These are phyloP conservation scores for Mesembrinibis cayennensis DNA, from an alignment of 2,113 vertebrate genomes.

Conservation along the genomic window DNA sequence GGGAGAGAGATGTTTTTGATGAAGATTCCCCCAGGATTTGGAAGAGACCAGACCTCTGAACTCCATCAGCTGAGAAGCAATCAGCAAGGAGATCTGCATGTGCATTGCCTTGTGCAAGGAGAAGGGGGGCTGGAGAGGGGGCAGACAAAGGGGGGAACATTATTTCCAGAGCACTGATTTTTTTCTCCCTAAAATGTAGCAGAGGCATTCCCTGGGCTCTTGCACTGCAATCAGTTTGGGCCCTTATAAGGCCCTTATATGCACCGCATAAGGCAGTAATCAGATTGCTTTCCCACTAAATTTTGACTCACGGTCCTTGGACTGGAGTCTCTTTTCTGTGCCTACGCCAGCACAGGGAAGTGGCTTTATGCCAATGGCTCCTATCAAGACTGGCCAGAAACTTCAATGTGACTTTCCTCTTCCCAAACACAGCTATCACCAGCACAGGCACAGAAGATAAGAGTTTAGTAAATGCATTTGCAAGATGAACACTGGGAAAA, in stretches of 20 bases:
- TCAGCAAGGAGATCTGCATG: not conserved
- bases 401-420: constrained; percentile 73
- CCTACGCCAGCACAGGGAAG: not conserved
- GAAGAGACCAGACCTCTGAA: not conserved
- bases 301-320: not conserved
- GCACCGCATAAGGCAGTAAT: fast-evolving
- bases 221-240: not conserved
- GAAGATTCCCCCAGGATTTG: not conserved
- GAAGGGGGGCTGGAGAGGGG: not conserved
- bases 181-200: not conserved
- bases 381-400: constrained; percentile 28
- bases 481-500: not conserved
- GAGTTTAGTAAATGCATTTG: not conserved
- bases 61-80: not conserved
- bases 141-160: not conserved
- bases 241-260: too few relatives aligned
- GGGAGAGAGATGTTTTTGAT: not conserved
- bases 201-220: not conserved
- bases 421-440: constrained; percentile 20
- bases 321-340: not conserved
- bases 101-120: not conserved
- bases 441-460: constrained; percentile 53
- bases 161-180: not conserved
- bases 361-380: not conserved
- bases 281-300: not conserved